Evolutionary conservation across 92 coral and sea anemone genomes (phyloP).

Genomic region (Blastomussa wellsi): DNA sequence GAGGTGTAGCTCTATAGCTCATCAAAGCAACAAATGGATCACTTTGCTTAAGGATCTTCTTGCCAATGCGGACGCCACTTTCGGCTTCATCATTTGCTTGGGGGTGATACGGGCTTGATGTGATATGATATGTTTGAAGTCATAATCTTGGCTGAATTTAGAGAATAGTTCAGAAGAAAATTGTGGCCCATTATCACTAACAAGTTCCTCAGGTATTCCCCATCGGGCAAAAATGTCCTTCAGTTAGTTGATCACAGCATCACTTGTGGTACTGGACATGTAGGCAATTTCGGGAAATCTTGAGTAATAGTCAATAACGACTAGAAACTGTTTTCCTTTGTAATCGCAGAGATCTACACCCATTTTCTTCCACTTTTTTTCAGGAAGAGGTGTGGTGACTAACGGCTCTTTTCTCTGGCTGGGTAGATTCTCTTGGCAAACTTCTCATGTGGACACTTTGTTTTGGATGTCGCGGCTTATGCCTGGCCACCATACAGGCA

Average conservation of each 20-base stretch:
- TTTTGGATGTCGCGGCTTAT: constrained; percentile 42
- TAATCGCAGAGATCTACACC: constrained; percentile 45
- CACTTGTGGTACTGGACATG: constrained; percentile 28
- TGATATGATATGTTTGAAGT: constrained; percentile 54
- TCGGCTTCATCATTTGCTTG: constrained; percentile 60
- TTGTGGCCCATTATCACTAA: constrained; percentile 61
- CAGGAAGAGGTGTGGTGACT: constrained; percentile 28
- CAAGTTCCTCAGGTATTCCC: constrained; percentile 54
- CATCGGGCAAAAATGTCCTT: constrained; percentile 62
- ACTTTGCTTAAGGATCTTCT: constrained; percentile 47
- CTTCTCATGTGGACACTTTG: constrained; percentile 33
- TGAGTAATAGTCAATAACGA: constrained; percentile 51
- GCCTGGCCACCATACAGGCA: constrained; percentile 59
- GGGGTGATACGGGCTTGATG: constrained; percentile 57
- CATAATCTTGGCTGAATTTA: constrained; percentile 37
- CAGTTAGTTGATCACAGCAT: constrained; percentile 47
- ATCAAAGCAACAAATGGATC: constrained; percentile 39
- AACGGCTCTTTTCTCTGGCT: constrained; percentile 36
- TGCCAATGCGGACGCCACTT: constrained; percentile 54
- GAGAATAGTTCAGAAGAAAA: constrained; percentile 37
- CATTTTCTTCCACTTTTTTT: constrained; percentile 58
- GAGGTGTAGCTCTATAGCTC: constrained; percentile 57
- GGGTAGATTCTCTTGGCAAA: constrained; percentile 38
- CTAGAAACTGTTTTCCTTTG: constrained; percentile 37
- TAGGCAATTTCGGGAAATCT: constrained; percentile 37